Conservation (phyloP, 2,113 vertebrate species). For the Hippotragus niger region DNA sequence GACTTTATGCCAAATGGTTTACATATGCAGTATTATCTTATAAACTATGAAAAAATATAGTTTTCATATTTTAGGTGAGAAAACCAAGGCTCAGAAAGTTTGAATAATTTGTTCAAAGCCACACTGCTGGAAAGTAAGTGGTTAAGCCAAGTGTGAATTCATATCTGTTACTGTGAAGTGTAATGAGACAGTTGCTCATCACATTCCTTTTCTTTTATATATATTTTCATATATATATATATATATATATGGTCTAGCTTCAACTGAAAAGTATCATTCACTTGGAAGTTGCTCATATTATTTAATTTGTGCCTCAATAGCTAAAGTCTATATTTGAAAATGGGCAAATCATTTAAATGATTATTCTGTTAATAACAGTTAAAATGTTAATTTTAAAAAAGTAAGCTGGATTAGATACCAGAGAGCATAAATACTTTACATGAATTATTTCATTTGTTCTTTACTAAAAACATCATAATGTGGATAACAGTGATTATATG, state of each 20-base stretch:
- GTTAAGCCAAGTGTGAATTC: background rate
- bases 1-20: background rate
- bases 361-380: background rate
- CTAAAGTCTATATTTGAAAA: background rate
- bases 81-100: background rate
- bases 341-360: background rate
- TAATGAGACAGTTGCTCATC: background rate
- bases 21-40: background rate
- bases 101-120: slow-evolving; percentile 4
- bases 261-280: background rate
- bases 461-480: background rate
- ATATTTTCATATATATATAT: background rate
- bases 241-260: background rate
- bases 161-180: background rate
- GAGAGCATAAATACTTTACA: background rate
- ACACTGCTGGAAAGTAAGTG: background rate
- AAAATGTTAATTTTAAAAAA: background rate
- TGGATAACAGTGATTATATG: background rate
- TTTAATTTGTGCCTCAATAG: background rate
- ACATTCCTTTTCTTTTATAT: background rate
- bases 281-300: background rate
- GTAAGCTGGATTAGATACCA: background rate
- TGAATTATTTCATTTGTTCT: background rate
- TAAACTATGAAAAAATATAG: background rate
- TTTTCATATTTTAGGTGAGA: slow-evolving; percentile 11